phyloP scores from a whole-genome alignment of 2,797 vertebrate genomes.

The Cossypha dichroa region DNA sequence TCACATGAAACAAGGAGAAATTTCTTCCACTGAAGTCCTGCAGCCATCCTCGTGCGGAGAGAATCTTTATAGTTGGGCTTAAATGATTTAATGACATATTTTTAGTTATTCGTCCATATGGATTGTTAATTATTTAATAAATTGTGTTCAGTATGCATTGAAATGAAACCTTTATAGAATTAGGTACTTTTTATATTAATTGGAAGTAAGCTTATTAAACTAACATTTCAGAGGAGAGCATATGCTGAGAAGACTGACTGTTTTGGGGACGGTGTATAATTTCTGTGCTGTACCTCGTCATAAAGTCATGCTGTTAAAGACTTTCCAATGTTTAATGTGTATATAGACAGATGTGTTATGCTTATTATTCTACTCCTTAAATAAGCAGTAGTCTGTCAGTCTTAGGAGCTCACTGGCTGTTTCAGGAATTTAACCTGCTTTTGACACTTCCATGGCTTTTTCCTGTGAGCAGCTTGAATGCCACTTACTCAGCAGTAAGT shows the following conservation, averaged over 20 bases:
- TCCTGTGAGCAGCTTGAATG: slow-evolving; percentile 36
- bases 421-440: slow-evolving; percentile 25
- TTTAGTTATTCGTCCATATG: background rate
- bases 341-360: background rate
- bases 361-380: background rate
- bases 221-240: accelerated
- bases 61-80: background rate
- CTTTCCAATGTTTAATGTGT: background rate
- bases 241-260: background rate
- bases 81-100: background rate
- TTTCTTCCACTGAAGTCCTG: background rate
- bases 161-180: background rate
- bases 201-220: background rate
- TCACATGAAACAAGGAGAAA: background rate
- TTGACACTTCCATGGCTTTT: slow-evolving; percentile 33
- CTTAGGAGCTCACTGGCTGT: background rate
- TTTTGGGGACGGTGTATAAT: background rate
- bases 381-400: background rate
- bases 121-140: background rate
- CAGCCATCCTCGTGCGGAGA: background rate
- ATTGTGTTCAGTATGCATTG: background rate
- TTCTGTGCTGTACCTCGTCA: background rate
- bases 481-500: slow-evolving; percentile 48
- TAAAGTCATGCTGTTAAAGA: background rate
- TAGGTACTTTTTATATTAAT: background rate